These are phyloP conservation scores for Centropus bengalensis DNA, from an alignment of 2,113 vertebrate genomes.

Conservation along the genomic window DNA sequence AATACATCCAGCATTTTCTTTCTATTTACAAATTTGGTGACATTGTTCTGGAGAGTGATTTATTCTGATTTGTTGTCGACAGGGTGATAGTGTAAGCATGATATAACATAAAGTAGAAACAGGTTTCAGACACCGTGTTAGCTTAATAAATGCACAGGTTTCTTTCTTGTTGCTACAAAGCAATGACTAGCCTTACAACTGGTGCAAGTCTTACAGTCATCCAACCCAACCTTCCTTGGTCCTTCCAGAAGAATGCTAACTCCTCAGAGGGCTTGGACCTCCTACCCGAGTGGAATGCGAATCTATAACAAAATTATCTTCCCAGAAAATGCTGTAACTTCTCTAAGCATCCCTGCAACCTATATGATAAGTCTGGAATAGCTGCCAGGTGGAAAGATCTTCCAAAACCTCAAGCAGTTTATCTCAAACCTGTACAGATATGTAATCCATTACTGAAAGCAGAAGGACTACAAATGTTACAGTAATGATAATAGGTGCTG, in stretches of 20 bases:
- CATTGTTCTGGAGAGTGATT: background rate
- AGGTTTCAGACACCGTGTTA: background rate
- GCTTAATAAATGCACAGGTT: background rate
- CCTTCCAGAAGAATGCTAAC: background rate
- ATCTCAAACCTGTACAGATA: background rate
- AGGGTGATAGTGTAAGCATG: background rate
- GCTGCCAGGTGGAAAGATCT: background rate
- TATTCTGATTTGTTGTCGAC: background rate
- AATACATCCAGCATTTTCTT: background rate
- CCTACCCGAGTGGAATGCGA: background rate
- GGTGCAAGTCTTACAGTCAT: background rate
- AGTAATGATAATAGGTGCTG: background rate
- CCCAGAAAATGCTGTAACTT: background rate
- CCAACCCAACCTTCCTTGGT: background rate
- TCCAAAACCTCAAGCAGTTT: background rate
- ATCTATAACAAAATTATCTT: background rate
- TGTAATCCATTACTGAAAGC: background rate
- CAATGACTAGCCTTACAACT: background rate
- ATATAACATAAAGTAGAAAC: background rate
- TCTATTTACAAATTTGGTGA: background rate
- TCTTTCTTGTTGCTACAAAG: background rate
- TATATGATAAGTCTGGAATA: background rate
- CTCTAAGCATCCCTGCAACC: background rate
- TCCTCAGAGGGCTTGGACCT: background rate
- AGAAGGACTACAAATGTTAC: background rate